Evolutionary conservation across 2,888 invertebrate genomes (phyloP), one percentile per base, ranked within the genome.

Genomic region (Macroteleia sp.): DNA sequence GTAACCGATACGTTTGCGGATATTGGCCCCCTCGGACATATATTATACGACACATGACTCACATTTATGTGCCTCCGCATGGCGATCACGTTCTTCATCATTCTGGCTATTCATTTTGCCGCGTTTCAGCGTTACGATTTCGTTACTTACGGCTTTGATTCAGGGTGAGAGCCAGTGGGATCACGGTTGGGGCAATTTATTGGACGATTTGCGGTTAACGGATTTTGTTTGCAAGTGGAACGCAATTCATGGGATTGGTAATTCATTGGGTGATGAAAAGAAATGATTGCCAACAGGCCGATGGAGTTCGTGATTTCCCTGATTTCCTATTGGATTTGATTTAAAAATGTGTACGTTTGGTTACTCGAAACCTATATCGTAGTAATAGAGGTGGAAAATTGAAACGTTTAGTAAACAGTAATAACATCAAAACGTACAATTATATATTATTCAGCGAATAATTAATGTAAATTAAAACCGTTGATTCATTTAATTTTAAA

Each of bases 1-100:
- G 56, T 30, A 42, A 42, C 14, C 32, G 54, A 54, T 67, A 56
- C 67, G 56, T 67, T 56, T 56, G 30, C 67, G 56, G 46, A 56
- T 56, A 56, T 67, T 56, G 67, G 56, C 28, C 36, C 17, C 52
- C 19, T 42, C 36, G 44, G 28, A 50, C 52, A 44, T 59, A 52
- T 34, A 70, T 66, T 67, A 52, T 61, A 52, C 34, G 59, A 52
- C 59, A 52, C 52, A 70, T 42, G 69, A 70, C 69, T 70, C 59
- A 59, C 52, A 30, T 32, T 57, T 41, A 41, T 50, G 57, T 28
- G 42, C 44, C 52, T 59, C 59, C 39, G 59, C 42, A 66, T 74
- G 52, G 59, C 66, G 75, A 59, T 67, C 61, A 75, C 75, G 75
- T 75, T 75, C 59, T 75, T 75, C 75, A 75, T 75, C 75, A 67